Conservation (phyloP, 2,113 vertebrate genomes). For the Craseonycteris thonglongyai region DNA sequence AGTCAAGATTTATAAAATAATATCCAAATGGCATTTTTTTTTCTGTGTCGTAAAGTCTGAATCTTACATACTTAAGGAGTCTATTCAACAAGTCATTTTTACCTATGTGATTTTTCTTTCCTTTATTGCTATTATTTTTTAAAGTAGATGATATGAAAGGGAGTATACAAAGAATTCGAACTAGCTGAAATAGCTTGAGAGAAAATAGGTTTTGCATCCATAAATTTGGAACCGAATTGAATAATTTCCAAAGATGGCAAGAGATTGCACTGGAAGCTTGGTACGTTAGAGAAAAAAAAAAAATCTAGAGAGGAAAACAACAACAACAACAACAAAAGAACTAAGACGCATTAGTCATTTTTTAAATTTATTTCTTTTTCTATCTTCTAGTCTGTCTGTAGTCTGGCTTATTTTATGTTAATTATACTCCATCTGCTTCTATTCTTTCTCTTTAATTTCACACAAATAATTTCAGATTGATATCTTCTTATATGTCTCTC, state of each 20-base stretch:
- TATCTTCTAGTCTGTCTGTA: background rate
- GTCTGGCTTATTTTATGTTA: background rate
- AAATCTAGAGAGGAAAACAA: too few relatives aligned
- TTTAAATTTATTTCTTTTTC: background rate
- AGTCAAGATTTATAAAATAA: background rate
- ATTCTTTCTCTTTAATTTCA: background rate
- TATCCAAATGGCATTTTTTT: background rate
- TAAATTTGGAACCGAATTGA: background rate
- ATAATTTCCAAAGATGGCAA: background rate
- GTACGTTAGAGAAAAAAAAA: background rate
- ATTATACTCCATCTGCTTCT: background rate
- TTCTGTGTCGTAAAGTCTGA: background rate
- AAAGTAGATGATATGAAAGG: background rate
- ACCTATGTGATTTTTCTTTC: background rate
- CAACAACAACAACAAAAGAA: too few relatives aligned
- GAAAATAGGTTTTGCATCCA: background rate
- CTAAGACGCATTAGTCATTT: background rate
- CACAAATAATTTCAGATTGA: background rate
- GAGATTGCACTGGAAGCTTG: background rate
- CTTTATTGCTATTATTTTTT: background rate
- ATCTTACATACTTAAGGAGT: background rate
- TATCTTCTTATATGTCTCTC: background rate
- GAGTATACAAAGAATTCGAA: background rate
- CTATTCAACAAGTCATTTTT: background rate
- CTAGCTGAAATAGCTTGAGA: background rate